A percentile compares a stretch with the other conserved stretches of the same genome.
phyloP scores from a whole-genome alignment of 2,113 vertebrate genomes.

The Sylvia atricapilla region DNA sequence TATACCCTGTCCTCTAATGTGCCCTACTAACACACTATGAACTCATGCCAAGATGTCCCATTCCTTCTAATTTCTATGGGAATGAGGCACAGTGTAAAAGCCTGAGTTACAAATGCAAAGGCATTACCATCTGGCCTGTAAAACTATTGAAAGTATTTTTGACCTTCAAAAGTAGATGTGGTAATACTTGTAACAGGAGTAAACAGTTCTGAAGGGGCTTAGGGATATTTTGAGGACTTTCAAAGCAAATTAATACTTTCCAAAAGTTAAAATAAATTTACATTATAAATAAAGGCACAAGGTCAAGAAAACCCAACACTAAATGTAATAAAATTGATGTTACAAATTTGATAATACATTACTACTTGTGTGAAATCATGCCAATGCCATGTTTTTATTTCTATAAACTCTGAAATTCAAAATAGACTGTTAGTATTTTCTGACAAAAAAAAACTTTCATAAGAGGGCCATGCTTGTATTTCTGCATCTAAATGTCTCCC shows the following conservation, averaged over 20 bases:
- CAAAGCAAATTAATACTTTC: background rate
- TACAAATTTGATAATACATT: background rate
- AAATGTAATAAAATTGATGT: background rate
- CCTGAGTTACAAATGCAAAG: background rate
- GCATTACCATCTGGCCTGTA: slow-evolving; percentile 22
- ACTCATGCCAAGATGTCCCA: background rate
- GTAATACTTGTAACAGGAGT: background rate
- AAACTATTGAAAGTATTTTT: background rate
- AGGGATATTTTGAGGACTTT: background rate
- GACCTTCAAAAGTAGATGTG: background rate
- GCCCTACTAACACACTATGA: background rate
- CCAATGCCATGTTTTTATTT: background rate
- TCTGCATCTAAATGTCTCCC: background rate
- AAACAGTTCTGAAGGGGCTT: background rate
- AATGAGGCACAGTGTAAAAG: slow-evolving; percentile 2
- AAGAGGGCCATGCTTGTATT: background rate
- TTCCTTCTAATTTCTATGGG: slow-evolving; percentile 17
- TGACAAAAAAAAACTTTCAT: background rate
- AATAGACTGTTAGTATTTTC: background rate
- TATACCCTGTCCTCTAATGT: background rate
- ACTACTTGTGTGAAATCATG: background rate
- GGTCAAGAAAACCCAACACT: background rate
- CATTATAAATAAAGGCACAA: background rate
- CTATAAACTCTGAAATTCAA: background rate
- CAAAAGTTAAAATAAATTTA: background rate